phyloP scores from a whole-genome alignment of 1,140 invertebrate species.

The Teleogryllus occipitalis region DNA sequence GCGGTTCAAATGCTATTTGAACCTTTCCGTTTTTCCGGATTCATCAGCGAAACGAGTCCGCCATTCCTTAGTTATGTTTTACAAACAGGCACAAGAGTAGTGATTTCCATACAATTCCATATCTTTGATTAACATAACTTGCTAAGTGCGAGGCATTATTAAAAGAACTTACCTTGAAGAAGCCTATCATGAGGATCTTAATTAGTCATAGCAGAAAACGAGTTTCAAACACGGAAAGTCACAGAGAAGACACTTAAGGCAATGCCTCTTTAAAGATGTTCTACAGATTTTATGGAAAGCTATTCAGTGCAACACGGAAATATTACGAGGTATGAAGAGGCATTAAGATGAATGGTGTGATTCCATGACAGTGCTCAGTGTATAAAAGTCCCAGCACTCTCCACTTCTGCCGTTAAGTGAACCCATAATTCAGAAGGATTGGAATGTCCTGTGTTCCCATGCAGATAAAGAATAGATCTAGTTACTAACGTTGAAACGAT shows the following conservation, averaged over 20 bases:
- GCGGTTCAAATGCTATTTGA: neutral
- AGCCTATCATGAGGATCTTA: neutral
- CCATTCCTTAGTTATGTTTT: neutral
- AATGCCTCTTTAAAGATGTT: neutral
- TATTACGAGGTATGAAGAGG: neutral
- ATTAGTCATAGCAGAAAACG: neutral
- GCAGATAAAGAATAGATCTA: neutral
- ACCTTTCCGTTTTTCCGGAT: neutral
- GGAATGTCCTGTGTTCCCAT: too few species aligned
- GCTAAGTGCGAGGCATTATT: neutral
- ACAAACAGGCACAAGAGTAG: neutral
- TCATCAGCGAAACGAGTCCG: neutral
- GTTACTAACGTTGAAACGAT: neutral
- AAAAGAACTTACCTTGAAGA: neutral
- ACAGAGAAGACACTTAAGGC: neutral
- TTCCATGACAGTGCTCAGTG: neutral
- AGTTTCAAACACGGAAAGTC: neutral
- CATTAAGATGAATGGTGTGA: neutral
- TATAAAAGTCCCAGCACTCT: too few species aligned
- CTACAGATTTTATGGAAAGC: slow-evolving; percentile 1
- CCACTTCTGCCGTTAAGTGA: too few species aligned
- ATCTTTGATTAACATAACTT: neutral
- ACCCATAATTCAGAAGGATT: too few species aligned
- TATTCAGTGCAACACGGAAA: neutral
- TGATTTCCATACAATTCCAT: neutral